phyloP scores from a whole-genome alignment of 2,888 invertebrate genomes.

The Amorpha juglandis region DNA sequence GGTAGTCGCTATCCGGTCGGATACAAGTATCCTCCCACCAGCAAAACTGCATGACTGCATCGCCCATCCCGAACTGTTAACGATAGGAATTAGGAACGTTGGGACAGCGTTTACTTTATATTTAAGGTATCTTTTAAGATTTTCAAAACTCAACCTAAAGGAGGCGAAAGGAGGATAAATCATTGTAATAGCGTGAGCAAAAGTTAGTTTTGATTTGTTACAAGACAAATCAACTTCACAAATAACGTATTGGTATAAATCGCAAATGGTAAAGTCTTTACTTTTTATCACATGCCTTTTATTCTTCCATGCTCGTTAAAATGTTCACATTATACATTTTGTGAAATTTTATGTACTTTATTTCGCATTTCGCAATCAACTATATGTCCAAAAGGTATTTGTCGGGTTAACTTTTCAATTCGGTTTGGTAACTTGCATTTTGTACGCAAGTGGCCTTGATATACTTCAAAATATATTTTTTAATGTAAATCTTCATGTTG shows the following conservation, averaged over 20 bases:
- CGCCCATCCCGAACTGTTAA: too few species aligned
- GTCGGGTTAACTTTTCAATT: background rate
- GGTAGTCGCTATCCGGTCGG: too few species aligned
- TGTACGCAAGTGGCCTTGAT: background rate
- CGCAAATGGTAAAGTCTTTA: background rate
- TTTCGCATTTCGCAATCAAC: slow-evolving; percentile 1
- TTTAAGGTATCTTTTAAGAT: too few species aligned
- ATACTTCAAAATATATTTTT: background rate
- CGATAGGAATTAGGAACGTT: too few species aligned
- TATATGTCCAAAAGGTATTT: background rate
- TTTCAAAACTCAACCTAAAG: too few species aligned
- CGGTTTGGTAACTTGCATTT: background rate
- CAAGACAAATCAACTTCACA: background rate
- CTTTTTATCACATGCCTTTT: background rate
- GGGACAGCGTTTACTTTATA: too few species aligned
- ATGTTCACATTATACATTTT: slow-evolving; percentile 8
- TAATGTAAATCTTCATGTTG: background rate
- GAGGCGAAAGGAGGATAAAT: too few species aligned
- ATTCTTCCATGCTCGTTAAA: background rate
- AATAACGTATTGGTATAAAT: too few species aligned
- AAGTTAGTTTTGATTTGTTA: too few species aligned
- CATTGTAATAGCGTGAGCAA: too few species aligned
- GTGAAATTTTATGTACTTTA: slow-evolving; percentile 13
- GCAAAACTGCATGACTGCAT: too few species aligned
- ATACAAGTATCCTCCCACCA: too few species aligned